Evolutionary conservation across 2,888 invertebrate genomes (phyloP), one percentile per base, ranked within the genome.

Genomic region (Lobophora halterata): DNA sequence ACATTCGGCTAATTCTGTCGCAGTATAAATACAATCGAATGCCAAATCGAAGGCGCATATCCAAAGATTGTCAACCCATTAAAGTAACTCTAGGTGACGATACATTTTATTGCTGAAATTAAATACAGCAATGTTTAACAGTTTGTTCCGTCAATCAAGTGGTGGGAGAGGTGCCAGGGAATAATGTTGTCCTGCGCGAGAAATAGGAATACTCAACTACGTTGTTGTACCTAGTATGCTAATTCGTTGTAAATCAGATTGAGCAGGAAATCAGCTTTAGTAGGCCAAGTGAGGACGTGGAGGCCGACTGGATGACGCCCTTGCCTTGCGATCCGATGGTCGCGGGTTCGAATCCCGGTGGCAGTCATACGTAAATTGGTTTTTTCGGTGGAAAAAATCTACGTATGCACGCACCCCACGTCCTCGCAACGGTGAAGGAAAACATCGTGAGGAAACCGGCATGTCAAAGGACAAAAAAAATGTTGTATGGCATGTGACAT

Each of bases 141-240:
- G 8, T 18, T 67, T 62, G 67, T 71, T 71, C 72, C 71, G 69
- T 68, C 71, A 71, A 73, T 68, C 69, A 69, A 68, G 65, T 52
- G 52, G 39, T 72, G 74, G 83, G 81, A 66, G 29, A 30, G n/a
- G 18, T 74, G 83, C 83, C 83, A 83, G 69, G 46, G 70, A 68
- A 70, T 70, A 74, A 68, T 58, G 59, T 61, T 61, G 65, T 70
- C 69, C 64, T 57, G n/a, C 26, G 27, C 23, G 12, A 50, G 57
- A 60, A 58, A 59, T 55, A 49, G 49, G 54, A 54, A 51, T 45
- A 54, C 52, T 55, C 61, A 58, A 61, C 55, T 47, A 52, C 48
- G 65, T 67, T 65, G 61, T 51, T 52, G 51, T 54, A n/a, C n/a
- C n/a, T n/a, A n/a, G n/a, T 58, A 52, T 52, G 49, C 27, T 36